phyloP scores from a whole-genome alignment of 1,140 invertebrate genomes.

The Habropoda laboriosa region DNA sequence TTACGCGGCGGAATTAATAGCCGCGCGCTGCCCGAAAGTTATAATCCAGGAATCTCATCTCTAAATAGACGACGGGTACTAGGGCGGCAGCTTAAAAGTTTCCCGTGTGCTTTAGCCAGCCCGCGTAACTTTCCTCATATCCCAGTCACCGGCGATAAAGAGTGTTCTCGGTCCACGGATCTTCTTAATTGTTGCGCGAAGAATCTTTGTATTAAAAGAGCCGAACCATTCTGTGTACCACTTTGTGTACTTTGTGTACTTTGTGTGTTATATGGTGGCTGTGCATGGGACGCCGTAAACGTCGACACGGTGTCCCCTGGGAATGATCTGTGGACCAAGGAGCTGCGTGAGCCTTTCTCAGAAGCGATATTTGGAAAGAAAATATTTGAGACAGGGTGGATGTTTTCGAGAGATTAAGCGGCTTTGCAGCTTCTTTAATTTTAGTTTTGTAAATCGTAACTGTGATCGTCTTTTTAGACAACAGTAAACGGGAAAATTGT shows the following conservation, averaged over 20 bases:
- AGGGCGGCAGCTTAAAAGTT: conserved; percentile 53
- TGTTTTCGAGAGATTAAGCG: too few relatives aligned
- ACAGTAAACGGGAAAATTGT: too few relatives aligned
- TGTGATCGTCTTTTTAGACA: too few relatives aligned
- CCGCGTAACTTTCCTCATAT: conserved; percentile 60
- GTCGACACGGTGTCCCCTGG: not conserved
- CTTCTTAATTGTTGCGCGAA: conserved; percentile 39
- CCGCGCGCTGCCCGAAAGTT: conserved; percentile 35
- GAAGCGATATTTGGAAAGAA: not conserved
- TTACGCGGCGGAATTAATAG: conserved; percentile 55
- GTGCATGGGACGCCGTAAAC: not conserved
- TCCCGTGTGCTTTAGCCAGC: conserved; percentile 6
- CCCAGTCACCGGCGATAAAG: conserved; percentile 38
- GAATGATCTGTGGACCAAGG: not conserved
- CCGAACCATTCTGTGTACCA: not conserved
- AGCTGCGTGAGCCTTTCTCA: not conserved
- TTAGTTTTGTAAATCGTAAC: too few relatives aligned
- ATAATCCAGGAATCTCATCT: conserved; percentile 52
- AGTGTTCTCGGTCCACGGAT: not conserved
- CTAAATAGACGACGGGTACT: conserved; percentile 28
- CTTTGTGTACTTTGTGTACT: too few relatives aligned
- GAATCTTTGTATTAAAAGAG: conserved; percentile 35
- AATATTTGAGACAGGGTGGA: not conserved
- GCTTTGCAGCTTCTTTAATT: too few relatives aligned
- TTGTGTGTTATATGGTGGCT: not conserved